phyloP scores from a whole-genome alignment of 2,797 vertebrate genomes.

The Synaphobranchus kaupii region DNA sequence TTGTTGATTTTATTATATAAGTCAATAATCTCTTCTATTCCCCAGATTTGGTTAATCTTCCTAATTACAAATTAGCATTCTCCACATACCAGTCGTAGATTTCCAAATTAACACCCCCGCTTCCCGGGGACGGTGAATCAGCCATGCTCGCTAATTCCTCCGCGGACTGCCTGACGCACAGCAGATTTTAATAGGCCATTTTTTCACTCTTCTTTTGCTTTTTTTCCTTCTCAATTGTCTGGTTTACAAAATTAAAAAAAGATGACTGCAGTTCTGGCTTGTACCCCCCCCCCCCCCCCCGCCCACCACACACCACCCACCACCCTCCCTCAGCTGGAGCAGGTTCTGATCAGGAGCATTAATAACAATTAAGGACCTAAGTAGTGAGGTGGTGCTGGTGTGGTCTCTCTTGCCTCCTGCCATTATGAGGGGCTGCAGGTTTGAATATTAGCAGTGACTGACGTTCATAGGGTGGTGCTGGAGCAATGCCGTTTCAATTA shows the following conservation, averaged over 20 bases:
- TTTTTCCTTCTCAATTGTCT: conserved; percentile 68
- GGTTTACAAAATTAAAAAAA: conserved; percentile 46
- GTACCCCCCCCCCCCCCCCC: conserved; percentile 59
- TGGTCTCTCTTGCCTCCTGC: conserved; percentile 44
- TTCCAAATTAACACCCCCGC: conserved; percentile 76
- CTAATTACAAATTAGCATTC: conserved; percentile 85
- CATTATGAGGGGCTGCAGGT: conserved; percentile 40
- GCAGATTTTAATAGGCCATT: conserved; percentile 67
- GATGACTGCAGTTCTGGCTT: conserved; percentile 66
- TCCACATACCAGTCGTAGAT: conserved; percentile 74
- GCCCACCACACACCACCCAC: not conserved
- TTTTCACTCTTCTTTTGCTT: conserved; percentile 30
- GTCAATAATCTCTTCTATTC: conserved; percentile 80
- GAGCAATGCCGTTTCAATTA: conserved; percentile 38
- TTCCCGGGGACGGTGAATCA: conserved; percentile 76
- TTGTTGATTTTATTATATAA: conserved; percentile 78
- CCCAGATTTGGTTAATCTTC: conserved; percentile 80
- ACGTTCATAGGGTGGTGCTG: conserved; percentile 45
- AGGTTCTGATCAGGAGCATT: conserved; percentile 76
- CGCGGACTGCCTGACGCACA: conserved; percentile 67
- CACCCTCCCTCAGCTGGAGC: conserved; percentile 48
- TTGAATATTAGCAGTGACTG: conserved; percentile 46
- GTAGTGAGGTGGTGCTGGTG: conserved; percentile 53
- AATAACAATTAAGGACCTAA: conserved; percentile 75
- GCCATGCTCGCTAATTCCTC: conserved; percentile 72